phyloP scores from a whole-genome alignment of 2,888 invertebrate species.

The Sipunculus nudus region DNA sequence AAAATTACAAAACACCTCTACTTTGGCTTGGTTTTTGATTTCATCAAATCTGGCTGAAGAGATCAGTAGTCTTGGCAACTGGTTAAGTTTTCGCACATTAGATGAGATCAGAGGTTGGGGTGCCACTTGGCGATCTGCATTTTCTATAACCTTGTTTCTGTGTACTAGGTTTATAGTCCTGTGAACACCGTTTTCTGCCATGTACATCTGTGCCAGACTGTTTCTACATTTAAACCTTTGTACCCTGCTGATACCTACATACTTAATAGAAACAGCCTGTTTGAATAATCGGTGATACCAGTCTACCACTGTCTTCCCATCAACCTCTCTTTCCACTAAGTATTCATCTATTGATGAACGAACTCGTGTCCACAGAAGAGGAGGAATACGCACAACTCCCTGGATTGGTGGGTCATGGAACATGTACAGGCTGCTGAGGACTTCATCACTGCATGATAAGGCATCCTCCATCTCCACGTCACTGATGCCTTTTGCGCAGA shows the following conservation, averaged over 20 bases:
- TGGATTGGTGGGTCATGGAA: conserved; percentile 8
- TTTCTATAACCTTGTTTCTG: conserved; percentile 46
- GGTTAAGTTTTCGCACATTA: conserved; percentile 20
- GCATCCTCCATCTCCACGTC: conserved; percentile 15
- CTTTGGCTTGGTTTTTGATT: too few species aligned
- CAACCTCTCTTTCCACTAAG: too few species aligned
- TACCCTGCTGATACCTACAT: too few species aligned
- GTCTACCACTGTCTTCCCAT: too few species aligned
- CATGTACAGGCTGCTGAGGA: conserved; percentile 6
- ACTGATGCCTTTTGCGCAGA: too few species aligned
- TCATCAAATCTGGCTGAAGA: too few species aligned
- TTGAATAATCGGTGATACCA: too few species aligned
- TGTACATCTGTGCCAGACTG: conserved; percentile 20
- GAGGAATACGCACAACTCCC: conserved; percentile 18
- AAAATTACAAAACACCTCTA: too few species aligned
- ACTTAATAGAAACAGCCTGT: too few species aligned
- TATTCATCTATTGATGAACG: too few species aligned
- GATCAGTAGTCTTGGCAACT: too few species aligned
- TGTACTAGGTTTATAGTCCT: conserved; percentile 44
- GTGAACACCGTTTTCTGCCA: conserved; percentile 11
- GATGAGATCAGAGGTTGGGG: conserved; percentile 34
- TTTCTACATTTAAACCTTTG: too few species aligned
- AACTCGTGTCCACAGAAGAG: conserved; percentile 16
- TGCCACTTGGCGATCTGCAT: conserved; percentile 58
- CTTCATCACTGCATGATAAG: conserved; percentile 7